phyloP scores from a whole-genome alignment of 2,888 invertebrate genomes.

The Aplocera efformata region DNA sequence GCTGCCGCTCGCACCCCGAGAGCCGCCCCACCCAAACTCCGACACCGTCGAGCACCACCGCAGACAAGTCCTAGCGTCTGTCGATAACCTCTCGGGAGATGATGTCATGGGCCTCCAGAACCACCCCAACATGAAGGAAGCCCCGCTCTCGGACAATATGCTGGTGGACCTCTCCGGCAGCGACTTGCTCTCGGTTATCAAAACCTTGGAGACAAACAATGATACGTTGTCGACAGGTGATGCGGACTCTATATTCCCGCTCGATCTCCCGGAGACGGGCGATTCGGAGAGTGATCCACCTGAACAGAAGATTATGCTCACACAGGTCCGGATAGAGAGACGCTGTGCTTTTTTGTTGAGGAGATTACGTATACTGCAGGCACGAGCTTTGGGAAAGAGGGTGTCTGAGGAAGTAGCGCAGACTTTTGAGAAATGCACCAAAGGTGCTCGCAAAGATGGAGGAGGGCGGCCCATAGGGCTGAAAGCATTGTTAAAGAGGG shows the following conservation, averaged over 20 bases:
- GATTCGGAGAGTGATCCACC: conserved; percentile 74
- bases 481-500: conserved; percentile 65
- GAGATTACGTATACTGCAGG: conserved; percentile 88
- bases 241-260: conserved; percentile 72
- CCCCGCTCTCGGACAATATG: conserved; percentile 83
- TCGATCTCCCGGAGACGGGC: conserved; percentile 72
- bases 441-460: conserved; percentile 83
- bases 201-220: conserved; percentile 83
- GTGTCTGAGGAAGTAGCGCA: conserved; percentile 87
- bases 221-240: conserved; percentile 67
- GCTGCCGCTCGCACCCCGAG: conserved; percentile 86
- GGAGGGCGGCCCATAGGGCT: conserved; percentile 65
- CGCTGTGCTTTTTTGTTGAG: conserved; percentile 86
- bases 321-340: conserved; percentile 83
- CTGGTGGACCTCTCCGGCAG: conserved; percentile 80
- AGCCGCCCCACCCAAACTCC: conserved; percentile 51
- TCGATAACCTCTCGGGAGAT: conserved; percentile 79
- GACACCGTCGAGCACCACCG: conserved; percentile 50
- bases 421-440: conserved; percentile 84
- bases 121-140: conserved; percentile 77
- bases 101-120: conserved; percentile 80
- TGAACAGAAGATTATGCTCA: conserved; percentile 74
- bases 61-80: conserved; percentile 71
- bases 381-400: conserved; percentile 87
- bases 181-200: conserved; percentile 87